A percentile compares a stretch with the other conserved stretches of the same genome.
Conservation (phyloP, 2,888 invertebrate species). For the Parapristionchus giblindavisi region DNA sequence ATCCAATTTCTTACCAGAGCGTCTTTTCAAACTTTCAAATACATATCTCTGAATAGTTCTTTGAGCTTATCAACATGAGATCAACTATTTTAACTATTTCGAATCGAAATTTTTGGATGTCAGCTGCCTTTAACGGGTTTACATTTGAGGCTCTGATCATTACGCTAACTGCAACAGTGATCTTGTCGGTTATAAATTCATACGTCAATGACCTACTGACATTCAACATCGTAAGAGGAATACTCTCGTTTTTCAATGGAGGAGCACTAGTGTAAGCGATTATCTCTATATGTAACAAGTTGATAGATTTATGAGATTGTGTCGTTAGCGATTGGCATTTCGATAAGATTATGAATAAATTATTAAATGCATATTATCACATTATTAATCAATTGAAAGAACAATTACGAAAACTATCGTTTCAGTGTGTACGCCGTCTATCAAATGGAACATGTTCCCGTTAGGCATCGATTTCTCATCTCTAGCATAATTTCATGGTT, state of each 20-base stretch:
- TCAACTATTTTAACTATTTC: too few relatives aligned
- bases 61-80: too few relatives aligned
- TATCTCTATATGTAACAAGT: neutral
- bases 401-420: neutral
- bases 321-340: too few relatives aligned
- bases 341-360: too few relatives aligned
- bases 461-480: constrained; percentile 63
- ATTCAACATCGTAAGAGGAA: constrained; percentile 61
- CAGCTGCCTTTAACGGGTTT: neutral
- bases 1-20: too few relatives aligned
- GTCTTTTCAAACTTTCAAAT: too few relatives aligned
- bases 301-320: too few relatives aligned
- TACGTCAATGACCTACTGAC: constrained; percentile 48
- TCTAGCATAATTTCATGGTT: constrained; percentile 54
- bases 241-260: constrained; percentile 62
- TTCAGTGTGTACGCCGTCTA: constrained; percentile 56
- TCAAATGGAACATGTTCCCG: constrained; percentile 62
- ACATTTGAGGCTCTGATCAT: constrained; percentile 44
- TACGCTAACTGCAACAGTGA: constrained; percentile 42
- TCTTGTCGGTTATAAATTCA: constrained; percentile 42
- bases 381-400: too few relatives aligned
- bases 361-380: too few relatives aligned
- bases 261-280: constrained; percentile 55
- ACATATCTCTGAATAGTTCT: too few relatives aligned
- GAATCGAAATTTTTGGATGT: too few relatives aligned